Percentiles rank a stretch among this genome's conserved stretches.
Evolutionary conservation across 2,797 vertebrate genomes (phyloP).

Genomic region (Caiman crocodilus): DNA sequence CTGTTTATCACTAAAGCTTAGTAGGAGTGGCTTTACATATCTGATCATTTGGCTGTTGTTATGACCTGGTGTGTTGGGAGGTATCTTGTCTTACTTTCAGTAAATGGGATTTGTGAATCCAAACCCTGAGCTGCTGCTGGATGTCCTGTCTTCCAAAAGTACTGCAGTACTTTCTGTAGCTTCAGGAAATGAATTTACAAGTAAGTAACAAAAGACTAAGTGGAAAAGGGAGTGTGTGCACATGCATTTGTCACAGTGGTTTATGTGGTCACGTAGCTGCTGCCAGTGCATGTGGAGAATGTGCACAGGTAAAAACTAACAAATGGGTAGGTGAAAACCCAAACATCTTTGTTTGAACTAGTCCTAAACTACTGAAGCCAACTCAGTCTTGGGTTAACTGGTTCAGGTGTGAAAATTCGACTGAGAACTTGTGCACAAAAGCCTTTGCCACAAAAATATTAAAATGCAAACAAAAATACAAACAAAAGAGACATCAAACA

Average conservation of each 20-base stretch:
- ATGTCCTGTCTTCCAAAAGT: neutral
- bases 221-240: neutral
- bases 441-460: neutral
- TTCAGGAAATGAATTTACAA: neutral
- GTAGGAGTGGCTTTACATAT: neutral
- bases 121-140: neutral
- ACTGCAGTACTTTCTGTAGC: neutral
- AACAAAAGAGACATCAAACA: neutral
- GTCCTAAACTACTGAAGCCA: neutral
- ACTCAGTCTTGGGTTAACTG: neutral
- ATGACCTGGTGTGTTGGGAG: neutral
- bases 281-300: neutral
- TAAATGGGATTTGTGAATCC: neutral
- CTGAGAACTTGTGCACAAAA: neutral
- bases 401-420: neutral
- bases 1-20: neutral
- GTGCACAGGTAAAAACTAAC: neutral
- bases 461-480: neutral
- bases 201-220: neutral
- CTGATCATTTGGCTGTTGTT: neutral
- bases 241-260: neutral
- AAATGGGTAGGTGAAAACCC: neutral
- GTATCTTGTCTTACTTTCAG: neutral
- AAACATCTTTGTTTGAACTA: neutral
- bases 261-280: neutral